phyloP scores from a whole-genome alignment of 30 jellyfish, hydroid and myxozoan genomes.

The Clytia hemisphaerica region DNA sequence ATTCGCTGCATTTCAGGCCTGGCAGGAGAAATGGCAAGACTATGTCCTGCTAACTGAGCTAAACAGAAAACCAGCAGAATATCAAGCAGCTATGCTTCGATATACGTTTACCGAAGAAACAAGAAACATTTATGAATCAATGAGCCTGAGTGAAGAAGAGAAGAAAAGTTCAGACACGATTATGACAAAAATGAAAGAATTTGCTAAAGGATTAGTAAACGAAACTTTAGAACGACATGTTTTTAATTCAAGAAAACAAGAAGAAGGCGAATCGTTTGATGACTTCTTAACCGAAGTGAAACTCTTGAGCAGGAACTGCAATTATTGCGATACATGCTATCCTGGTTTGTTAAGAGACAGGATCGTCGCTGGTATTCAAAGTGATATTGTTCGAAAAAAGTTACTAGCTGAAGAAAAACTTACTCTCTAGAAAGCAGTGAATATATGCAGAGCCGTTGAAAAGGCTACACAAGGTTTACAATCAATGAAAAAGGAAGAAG shows the following conservation, averaged over 20 bases:
- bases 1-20: slow-evolving; percentile 21
- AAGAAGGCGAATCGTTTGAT: slow-evolving; percentile 27
- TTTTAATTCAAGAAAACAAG: background rate
- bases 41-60: slow-evolving; percentile 21
- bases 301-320: slow-evolving; percentile 8
- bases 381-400: too few relatives aligned
- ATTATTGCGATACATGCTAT: background rate
- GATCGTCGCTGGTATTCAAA: too few relatives aligned
- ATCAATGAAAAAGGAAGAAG: background rate
- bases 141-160: slow-evolving; percentile 9
- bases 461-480: too few relatives aligned
- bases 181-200: background rate
- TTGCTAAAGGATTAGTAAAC: slow-evolving; percentile 10
- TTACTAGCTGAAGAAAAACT: too few relatives aligned
- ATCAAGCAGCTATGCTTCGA: slow-evolving; percentile 37
- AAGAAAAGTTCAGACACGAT: slow-evolving; percentile 14
- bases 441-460: too few relatives aligned
- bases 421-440: too few relatives aligned
- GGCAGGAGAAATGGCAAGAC: slow-evolving; percentile 38
- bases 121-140: slow-evolving; percentile 25
- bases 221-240: slow-evolving; percentile 28
- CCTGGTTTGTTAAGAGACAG: background rate
- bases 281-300: slow-evolving; percentile 31
- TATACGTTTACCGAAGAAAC: slow-evolving; percentile 31
- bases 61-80: slow-evolving; percentile 6